Evolutionary conservation across 2,888 invertebrate species (phyloP), one percentile per base, ranked within the genome.

Genomic region (Erebia palarica): DNA sequence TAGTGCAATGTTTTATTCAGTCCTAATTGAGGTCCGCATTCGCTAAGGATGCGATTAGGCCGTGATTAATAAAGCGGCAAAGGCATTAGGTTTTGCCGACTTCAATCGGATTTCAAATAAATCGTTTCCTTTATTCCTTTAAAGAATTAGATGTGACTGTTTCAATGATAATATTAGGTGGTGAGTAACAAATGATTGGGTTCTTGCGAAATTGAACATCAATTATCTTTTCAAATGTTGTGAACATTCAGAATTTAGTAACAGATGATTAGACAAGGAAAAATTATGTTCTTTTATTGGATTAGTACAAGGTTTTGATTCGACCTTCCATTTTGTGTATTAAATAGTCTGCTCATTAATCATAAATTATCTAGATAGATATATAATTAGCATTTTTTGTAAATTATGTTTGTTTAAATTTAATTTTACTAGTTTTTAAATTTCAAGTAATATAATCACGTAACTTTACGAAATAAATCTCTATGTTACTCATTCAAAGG

Each of bases 1-100:
- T 87, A 84, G 84, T 84, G 84, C 81, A 85, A 77, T 86, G 84
- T 87, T 91, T 90, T 86, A 90, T 88, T 84, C 85, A 85, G 78
- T 83, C 84, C 86, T 91, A 91, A 92, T 92, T 92, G 91, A 88
- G 91, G 90, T 84, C 75, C 84, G 76, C 77, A 90, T 92, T 91
- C 89, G 89, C 86, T 90, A 91, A 91, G 90, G 90, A 90, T 90
- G 87, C 92, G 89, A 92, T 92, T 63, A 63, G 63, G 80, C 75
- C 78, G 81, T 91, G 91, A 92, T 92, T 91, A 89, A 91, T 91
- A 86, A 80, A 80, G 78, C 81, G 14, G 47, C 18, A 13, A 18
- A 18, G 63, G 18, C 63, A 79, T 81, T 79, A 78, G 78, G 80
- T 80, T 81, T 79, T 76, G 80, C 79, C 78, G 82, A 75, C 81